Percentiles rank a stretch among this genome's conserved stretches.
Conservation (phyloP, 2,888 invertebrate species). For the Notodonta dromedarius region DNA sequence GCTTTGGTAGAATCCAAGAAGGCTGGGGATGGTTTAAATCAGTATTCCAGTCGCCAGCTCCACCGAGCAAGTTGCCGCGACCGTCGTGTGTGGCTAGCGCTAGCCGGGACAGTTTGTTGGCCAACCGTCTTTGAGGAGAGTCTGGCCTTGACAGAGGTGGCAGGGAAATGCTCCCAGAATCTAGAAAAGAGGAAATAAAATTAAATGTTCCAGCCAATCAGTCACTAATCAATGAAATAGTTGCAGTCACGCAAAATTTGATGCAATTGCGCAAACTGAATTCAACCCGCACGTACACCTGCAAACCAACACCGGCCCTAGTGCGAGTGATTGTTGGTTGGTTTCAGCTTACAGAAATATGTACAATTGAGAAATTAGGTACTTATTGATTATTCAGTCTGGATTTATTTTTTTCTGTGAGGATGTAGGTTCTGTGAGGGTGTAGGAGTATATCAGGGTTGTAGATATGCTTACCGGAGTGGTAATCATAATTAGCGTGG, state of each 20-base stretch:
- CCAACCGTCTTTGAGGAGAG: constrained; percentile 86
- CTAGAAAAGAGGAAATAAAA: constrained; percentile 40
- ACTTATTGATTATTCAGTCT: no score
- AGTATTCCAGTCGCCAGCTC: constrained; percentile 89
- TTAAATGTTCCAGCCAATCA: no score
- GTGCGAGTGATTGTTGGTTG: no score
- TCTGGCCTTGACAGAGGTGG: constrained; percentile 78
- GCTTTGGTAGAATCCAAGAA: constrained; percentile 75
- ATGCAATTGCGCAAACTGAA: no score
- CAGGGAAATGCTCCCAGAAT: constrained; percentile 76
- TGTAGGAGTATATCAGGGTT: no score
- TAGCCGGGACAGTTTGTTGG: constrained; percentile 93
- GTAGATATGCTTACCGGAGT: constrained; percentile 59
- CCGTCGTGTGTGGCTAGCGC: constrained; percentile 96
- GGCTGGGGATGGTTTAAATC: constrained; percentile 64
- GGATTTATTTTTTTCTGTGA: no score
- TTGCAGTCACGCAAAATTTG: no score
- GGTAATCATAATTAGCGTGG: constrained; percentile 78
- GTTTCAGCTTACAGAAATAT: no score
- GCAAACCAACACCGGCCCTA: no score
- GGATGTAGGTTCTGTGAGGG: neutral
- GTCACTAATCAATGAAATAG: no score
- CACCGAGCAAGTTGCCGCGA: constrained; percentile 93
- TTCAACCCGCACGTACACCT: no score
- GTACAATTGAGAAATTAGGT: no score